Conservation (phyloP, 1,140 invertebrate genomes). For the Solenopsis fugax region DNA sequence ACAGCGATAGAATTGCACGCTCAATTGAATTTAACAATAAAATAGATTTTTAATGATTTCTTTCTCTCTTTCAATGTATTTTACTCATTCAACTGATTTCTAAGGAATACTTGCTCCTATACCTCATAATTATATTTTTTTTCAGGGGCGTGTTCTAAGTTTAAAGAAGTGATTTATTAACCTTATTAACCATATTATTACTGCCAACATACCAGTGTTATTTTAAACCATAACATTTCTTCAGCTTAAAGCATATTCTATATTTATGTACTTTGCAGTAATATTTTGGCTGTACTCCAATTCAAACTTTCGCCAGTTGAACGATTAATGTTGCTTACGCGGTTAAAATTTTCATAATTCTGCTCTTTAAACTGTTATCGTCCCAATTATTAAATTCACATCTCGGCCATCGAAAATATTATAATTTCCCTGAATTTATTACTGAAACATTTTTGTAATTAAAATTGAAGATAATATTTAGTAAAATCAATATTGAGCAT, state of each 20-base stretch:
- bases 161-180: not conserved
- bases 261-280: constrained; percentile 35
- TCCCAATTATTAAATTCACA: not conserved
- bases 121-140: not conserved
- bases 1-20: not conserved
- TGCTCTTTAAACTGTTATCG: constrained; percentile 6
- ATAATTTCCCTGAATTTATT: constrained; percentile 1
- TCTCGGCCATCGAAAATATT: not conserved
- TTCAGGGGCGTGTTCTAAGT: not conserved
- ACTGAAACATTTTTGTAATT: not conserved
- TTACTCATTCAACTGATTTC: not conserved
- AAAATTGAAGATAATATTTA: not conserved
- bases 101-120: not conserved
- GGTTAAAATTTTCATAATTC: constrained; percentile 18
- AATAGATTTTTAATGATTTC: not conserved
- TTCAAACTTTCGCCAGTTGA: constrained; percentile 19
- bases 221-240: constrained; percentile 8
- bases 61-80: constrained; percentile 9
- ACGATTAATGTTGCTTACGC: constrained; percentile 10
- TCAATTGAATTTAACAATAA: not conserved
- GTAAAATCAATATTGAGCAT: not conserved
- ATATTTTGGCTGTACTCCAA: constrained; percentile 37
- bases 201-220: not conserved
- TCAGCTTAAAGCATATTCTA: not conserved
- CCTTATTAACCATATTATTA: constrained; percentile 22